Evolutionary conservation across 2,113 vertebrate genomes (phyloP).

Genomic region (Chloebia gouldiae): DNA sequence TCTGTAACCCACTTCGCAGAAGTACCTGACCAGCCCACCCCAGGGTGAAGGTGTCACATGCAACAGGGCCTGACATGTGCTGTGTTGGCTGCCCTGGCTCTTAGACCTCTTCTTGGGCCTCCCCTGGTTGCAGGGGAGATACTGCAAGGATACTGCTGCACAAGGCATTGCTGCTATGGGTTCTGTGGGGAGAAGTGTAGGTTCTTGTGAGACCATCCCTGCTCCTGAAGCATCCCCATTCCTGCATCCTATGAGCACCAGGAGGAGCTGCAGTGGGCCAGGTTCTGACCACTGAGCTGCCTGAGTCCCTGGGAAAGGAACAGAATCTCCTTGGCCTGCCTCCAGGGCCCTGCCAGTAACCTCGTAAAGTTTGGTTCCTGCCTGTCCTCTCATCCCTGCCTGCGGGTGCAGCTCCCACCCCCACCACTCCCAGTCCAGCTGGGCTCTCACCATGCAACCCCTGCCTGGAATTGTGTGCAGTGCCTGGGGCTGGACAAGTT

Average conservation of each 20-base stretch:
- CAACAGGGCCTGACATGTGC: neutral
- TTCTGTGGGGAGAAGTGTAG: neutral
- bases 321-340: neutral
- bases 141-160: neutral
- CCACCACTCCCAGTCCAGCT: rapidly evolving
- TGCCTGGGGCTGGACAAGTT: neutral
- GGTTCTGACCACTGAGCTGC: neutral
- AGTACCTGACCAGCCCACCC: neutral
- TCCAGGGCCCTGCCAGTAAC: neutral
- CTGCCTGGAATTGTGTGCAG: neutral
- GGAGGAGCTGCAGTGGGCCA: rapidly evolving
- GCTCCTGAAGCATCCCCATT: neutral
- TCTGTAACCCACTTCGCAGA: neutral
- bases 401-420: neutral
- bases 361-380: neutral
- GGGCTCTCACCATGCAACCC: rapidly evolving
- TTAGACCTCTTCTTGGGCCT: neutral
- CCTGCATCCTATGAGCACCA: rapidly evolving
- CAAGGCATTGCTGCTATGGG: neutral
- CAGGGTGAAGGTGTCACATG: neutral
- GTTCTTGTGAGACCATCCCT: neutral
- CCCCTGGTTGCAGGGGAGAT: rapidly evolving
- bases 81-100: rapidly evolving
- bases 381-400: neutral
- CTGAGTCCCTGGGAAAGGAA: neutral